Conservation (phyloP, 2,888 invertebrate species). For the Standfussiana lucernea region DNA sequence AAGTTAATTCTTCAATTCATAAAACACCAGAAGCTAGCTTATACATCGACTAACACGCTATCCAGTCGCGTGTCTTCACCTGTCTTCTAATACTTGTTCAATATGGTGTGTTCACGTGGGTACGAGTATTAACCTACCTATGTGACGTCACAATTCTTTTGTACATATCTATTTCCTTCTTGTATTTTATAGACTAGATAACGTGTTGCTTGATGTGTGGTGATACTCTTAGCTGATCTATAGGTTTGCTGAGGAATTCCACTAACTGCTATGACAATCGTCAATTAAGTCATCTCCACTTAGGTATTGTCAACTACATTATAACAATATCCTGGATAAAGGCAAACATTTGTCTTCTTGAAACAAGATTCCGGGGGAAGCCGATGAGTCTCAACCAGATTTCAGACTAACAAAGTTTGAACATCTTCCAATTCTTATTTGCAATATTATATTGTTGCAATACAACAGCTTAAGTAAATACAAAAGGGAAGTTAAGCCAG, state of each 20-base stretch:
- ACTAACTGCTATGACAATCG: neutral
- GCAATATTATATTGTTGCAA: neutral
- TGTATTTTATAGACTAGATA: constrained; percentile 5
- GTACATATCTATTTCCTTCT: constrained; percentile 14
- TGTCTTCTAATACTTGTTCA: neutral
- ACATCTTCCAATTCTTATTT: neutral
- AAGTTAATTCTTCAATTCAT: neutral
- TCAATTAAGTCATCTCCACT: neutral
- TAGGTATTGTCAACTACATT: neutral
- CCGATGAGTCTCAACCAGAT: neutral
- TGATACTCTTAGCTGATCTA: neutral
- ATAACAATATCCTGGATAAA: neutral
- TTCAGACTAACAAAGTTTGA: neutral
- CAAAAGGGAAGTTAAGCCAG: neutral
- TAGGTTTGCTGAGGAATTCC: neutral
- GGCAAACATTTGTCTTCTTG: neutral
- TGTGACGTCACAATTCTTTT: constrained; percentile 10
- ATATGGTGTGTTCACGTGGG: neutral
- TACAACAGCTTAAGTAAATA: neutral
- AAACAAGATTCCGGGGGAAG: neutral
- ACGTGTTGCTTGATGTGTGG: constrained; percentile 1
- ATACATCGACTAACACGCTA: constrained; percentile 19
- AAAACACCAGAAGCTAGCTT: neutral
- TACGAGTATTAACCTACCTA: neutral
- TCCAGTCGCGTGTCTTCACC: neutral